A percentile compares a stretch with the other conserved stretches of the same genome.
phyloP scores from a whole-genome alignment of 2,888 invertebrate species.

The Tenthredo livida region DNA sequence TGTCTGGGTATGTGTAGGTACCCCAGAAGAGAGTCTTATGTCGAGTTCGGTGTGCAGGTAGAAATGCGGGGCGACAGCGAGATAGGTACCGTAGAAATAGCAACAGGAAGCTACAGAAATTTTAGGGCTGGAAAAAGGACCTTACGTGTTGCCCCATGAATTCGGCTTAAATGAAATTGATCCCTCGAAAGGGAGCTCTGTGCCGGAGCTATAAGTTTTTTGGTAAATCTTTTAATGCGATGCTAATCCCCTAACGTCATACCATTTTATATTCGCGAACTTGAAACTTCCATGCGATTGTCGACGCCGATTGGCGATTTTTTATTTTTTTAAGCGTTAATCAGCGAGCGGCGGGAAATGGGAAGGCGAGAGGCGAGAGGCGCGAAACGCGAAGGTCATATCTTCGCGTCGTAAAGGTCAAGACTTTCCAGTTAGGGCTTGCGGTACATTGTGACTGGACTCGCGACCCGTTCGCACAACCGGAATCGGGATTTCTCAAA shows the following conservation, averaged over 20 bases:
- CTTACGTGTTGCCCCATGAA: conserved; percentile 71
- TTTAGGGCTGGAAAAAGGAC: conserved; percentile 16
- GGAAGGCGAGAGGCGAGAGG: not conserved
- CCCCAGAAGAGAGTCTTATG: conserved; percentile 24
- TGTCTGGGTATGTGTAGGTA: conserved; percentile 40
- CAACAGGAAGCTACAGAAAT: conserved; percentile 46
- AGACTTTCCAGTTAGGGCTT: conserved; percentile 51
- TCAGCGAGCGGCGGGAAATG: not conserved
- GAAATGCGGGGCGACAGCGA: conserved; percentile 12
- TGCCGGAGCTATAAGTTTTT: not conserved
- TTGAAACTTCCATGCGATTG: not conserved
- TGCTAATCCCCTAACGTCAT: conserved; percentile 72
- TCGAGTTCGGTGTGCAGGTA: conserved; percentile 33
- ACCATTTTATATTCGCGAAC: conserved; percentile 13
- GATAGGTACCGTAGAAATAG: conserved; percentile 47
- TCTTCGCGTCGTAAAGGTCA: conserved; percentile 45
- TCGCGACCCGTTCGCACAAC: conserved; percentile 59
- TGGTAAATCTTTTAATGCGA: conserved; percentile 69
- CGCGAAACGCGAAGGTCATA: conserved; percentile 42
- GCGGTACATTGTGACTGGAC: conserved; percentile 47
- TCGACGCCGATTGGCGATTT: not conserved
- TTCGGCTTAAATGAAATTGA: conserved; percentile 78
- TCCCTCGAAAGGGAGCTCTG: conserved; percentile 60
- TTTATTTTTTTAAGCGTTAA: not conserved
- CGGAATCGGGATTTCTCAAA: conserved; percentile 66